These are phyloP conservation scores for Bovichtus variegatus DNA, from an alignment of 2,797 vertebrate genomes.

Conservation along the genomic window DNA sequence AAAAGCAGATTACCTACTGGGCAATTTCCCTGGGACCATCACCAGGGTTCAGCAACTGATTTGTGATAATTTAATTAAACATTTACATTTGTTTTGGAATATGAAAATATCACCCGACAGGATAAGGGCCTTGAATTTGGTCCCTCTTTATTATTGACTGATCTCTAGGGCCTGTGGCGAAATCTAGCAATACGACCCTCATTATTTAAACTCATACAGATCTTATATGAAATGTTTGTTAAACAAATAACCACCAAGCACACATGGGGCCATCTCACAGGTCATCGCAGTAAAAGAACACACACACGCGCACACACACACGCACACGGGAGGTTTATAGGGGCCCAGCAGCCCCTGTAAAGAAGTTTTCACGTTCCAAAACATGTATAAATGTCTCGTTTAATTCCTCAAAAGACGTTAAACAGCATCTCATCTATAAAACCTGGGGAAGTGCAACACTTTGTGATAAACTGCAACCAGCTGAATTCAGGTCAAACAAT, in stretches of 20 bases:
- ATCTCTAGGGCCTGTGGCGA: not conserved
- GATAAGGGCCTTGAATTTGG: not conserved
- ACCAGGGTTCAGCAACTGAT: not conserved
- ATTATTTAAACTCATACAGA: not conserved
- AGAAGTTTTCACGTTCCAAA: not conserved
- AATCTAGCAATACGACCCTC: not conserved
- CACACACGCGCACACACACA: no score
- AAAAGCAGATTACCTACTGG: not conserved
- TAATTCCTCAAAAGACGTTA: not conserved
- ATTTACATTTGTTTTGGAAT: not conserved
- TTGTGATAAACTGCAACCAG: not conserved
- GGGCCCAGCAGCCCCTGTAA: not conserved
- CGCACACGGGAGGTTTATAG: not conserved
- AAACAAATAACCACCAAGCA: not conserved
- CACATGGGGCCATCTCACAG: not conserved
- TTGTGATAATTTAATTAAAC: not conserved
- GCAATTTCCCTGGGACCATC: not conserved
- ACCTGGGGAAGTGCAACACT: not conserved
- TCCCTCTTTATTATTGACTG: not conserved
- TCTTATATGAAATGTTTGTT: not conserved
- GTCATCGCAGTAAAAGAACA: not conserved
- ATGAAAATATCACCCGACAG: not conserved
- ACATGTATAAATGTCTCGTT: not conserved
- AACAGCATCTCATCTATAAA: not conserved
- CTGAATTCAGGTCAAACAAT: constrained; percentile 29